Evolutionary conservation across 2,113 vertebrate genomes (phyloP).

Genomic region (Vombatus ursinus): DNA sequence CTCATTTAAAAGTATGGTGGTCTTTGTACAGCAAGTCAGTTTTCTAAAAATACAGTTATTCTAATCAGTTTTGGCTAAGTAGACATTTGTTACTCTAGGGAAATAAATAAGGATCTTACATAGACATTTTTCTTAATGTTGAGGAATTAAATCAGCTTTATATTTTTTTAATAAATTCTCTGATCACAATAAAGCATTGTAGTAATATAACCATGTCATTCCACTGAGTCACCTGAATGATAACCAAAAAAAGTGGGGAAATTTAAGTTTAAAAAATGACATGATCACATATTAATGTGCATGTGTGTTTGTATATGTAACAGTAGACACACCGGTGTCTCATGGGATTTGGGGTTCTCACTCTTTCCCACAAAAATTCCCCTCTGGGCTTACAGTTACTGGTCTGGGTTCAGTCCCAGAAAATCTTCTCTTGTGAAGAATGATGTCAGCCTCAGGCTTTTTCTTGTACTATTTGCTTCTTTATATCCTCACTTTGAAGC

Average conservation of each 20-base stretch:
- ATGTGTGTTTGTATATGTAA: background rate
- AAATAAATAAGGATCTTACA: slow-evolving; percentile 49
- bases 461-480: background rate
- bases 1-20: slow-evolving; percentile 39
- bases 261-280: slow-evolving; percentile 9
- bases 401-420: background rate
- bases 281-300: background rate
- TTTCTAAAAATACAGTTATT: slow-evolving; percentile 50
- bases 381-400: background rate
- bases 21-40: slow-evolving; percentile 44
- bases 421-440: background rate
- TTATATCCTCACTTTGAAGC: background rate
- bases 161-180: slow-evolving; percentile 41
- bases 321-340: background rate
- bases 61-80: slow-evolving; percentile 47
- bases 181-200: slow-evolving; percentile 30
- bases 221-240: slow-evolving; percentile 24
- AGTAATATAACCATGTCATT: slow-evolving; percentile 18
- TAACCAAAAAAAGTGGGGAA: slow-evolving; percentile 42
- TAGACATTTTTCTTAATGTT: slow-evolving; percentile 28
- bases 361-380: too few relatives aligned
- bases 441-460: background rate
- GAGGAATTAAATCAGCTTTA: slow-evolving; percentile 31
- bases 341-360: background rate
- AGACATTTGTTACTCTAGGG: background rate